Evolutionary conservation across 2,113 vertebrate species (phyloP).

Genomic region (Kryptolebias marmoratus): DNA sequence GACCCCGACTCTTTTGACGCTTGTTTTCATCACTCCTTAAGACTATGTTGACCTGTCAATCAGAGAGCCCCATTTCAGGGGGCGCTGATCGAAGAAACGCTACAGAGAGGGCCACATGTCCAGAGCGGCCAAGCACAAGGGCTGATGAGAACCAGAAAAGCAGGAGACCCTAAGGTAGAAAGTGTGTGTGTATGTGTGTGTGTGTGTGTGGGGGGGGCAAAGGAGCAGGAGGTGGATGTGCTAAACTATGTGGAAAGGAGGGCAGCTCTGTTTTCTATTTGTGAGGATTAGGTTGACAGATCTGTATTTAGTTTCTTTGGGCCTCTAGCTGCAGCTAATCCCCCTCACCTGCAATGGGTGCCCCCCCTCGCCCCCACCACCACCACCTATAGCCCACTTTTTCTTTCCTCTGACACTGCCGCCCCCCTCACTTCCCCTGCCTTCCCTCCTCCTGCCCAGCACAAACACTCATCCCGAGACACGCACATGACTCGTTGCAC

Average conservation of each 20-base stretch:
- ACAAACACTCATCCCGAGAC: constrained; percentile 82
- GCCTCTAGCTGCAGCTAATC: constrained; percentile 84
- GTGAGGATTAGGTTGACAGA: constrained; percentile 85
- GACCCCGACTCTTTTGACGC: constrained; percentile 64
- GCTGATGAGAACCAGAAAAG: constrained; percentile 79
- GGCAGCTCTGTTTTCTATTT: constrained; percentile 85
- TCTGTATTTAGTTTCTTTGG: constrained; percentile 85
- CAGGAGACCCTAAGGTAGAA: constrained; percentile 61
- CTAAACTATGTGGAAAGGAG: constrained; percentile 72
- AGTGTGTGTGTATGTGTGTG: constrained; percentile 23
- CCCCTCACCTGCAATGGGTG: constrained; percentile 81
- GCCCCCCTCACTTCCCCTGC: constrained; percentile 60
- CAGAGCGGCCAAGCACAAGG: constrained; percentile 59
- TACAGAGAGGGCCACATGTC: constrained; percentile 62
- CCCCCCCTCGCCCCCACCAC: constrained; percentile 60
- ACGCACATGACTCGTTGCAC: constrained; percentile 82
- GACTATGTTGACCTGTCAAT: constrained; percentile 71
- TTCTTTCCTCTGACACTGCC: constrained; percentile 75
- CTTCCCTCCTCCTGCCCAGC: constrained; percentile 62
- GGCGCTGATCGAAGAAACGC: constrained; percentile 70
- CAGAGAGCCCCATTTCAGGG: constrained; percentile 71
- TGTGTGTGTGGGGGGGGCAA: too few relatives aligned
- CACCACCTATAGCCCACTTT: constrained; percentile 40
- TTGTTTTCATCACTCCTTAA: constrained; percentile 75
- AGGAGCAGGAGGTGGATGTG: constrained; percentile 66